Base-by-base conservation (phyloP, 2,888 invertebrate species). In the Hylaea fasciaria region DNA sequence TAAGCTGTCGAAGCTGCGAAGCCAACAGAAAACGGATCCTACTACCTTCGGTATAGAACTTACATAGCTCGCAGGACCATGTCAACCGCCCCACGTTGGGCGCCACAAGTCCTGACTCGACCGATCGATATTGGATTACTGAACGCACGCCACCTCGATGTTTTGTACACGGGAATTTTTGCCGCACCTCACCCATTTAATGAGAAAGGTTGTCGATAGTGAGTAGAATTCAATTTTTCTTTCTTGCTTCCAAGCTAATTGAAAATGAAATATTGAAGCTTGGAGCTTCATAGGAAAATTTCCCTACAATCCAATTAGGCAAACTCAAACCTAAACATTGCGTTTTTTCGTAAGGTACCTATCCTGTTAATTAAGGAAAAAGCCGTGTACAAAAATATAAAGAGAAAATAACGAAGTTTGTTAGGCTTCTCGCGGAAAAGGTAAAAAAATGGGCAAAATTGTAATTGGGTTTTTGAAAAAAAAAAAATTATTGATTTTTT, bases 21-120 rank as follows among this genome's bases (percentile, higher is more conserved):
- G 12, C 12, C 4, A 37, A 37, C n/a, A 7, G 12, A n/a, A 37
- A 37, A 11, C 12, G 12, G n/a, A 10, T 2, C n/a, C 37, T 37
- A 37, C 12, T 37, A 37, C 37, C 37, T 3, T 37, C 12, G 5
- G 37, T 12, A 37, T 12, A 37, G 4, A 5, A n/a, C 5, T 37
- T n/a, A 37, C 11, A n/a, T 39, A 7, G 55, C 41, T 56, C 47
- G 52, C 37, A 53, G 53, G 58, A 58, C 47, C 41, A 51, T 7
- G 7, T 40, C 43, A 45, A 60, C 59, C 3, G 64, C 51, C 45
- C 64, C 68, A 54, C 49, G 68, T 64, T 71, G 72, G 71, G 69
- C 72, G 72, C 71, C 71, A 72, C 62, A 62, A 65, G 54, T 70
- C 67, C 67, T 65, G 51, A 47, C 37, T 14, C 22, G 47, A 43